Conservation (phyloP, 2,113 vertebrate genomes). For the Colossoma macropomum region DNA sequence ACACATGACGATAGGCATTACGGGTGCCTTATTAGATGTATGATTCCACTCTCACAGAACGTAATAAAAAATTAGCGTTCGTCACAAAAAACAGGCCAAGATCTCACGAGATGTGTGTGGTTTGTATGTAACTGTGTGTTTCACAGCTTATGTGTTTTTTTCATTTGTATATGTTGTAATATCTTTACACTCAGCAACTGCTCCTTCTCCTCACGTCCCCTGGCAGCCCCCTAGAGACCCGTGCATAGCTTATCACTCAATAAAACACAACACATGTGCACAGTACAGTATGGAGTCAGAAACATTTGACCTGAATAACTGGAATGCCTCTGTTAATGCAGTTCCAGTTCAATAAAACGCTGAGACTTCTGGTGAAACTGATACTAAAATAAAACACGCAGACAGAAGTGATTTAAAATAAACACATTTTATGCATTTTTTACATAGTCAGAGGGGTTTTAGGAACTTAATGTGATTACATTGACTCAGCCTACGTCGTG, state of each 20-base stretch:
- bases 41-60: background rate
- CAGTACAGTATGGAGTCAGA: slow-evolving; percentile 8
- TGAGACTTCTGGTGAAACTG: background rate
- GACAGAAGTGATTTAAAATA: background rate
- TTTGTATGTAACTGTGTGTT: too few species aligned
- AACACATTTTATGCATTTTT: background rate
- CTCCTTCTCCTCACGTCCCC: slow-evolving; percentile 2
- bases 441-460: too few species aligned
- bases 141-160: background rate
- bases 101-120: too few species aligned
- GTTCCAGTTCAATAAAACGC: background rate
- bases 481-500: too few species aligned
- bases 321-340: background rate
- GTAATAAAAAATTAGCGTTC: slow-evolving; percentile 15
- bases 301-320: slow-evolving; percentile 35
- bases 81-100: background rate
- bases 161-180: slow-evolving; percentile 3
- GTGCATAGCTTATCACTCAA: slow-evolving; percentile 35
- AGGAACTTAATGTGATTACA: too few species aligned
- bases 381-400: background rate
- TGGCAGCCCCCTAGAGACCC: slow-evolving; percentile 12
- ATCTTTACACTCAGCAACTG: background rate
- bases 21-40: background rate
- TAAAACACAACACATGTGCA: slow-evolving; percentile 28
- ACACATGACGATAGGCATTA: background rate